Evolutionary conservation across 2,888 invertebrate genomes (phyloP), one percentile per base, ranked within the genome.

Genomic region (Hesperia comma): DNA sequence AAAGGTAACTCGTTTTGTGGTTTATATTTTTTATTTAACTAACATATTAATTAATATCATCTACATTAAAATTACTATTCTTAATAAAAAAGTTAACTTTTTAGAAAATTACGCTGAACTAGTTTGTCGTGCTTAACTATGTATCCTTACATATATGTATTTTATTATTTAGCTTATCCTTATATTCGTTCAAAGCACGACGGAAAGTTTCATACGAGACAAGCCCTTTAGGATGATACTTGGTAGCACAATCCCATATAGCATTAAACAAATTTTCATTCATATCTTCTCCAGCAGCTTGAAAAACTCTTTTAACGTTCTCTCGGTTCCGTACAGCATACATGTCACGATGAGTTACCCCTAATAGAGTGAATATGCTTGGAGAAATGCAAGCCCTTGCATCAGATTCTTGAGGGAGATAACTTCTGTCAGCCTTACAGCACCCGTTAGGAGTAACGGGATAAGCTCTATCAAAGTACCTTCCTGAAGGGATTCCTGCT

Each of bases 1-100:
- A 96, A 95, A 91, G 94, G 96, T 96, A 88, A 40, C n/a, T 21
- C 17, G 12, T 63, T 32, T 55, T 21, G 21, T 40, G 12, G 2
- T 33, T n/a, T 54, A 15, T 54, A 33, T 32, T 3, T n/a, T 32
- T 33, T 7, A 10, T 17, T 26, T 26, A 26, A 26, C 5, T 4
- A 26, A 26, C 26, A 4, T n/a, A n/a, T n/a, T n/a, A n/a, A n/a
- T 26, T 26, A 26, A 4, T 26, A 26, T 26, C 5, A 4, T 26
- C 2, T 26, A 26, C 2, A 26, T 26, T 26, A 26, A 26, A 26
- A 26, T 26, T 26, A 26, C n/a, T n/a, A n/a, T n/a, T n/a, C n/a
- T n/a, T n/a, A n/a, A n/a, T n/a, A n/a, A n/a, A n/a, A n/a, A n/a
- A 33, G 6, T 33, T 33, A 33, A 33, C 10, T 6, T 2, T 37